Conservation (phyloP, 2,113 vertebrate species). For the Thymallus thymallus region DNA sequence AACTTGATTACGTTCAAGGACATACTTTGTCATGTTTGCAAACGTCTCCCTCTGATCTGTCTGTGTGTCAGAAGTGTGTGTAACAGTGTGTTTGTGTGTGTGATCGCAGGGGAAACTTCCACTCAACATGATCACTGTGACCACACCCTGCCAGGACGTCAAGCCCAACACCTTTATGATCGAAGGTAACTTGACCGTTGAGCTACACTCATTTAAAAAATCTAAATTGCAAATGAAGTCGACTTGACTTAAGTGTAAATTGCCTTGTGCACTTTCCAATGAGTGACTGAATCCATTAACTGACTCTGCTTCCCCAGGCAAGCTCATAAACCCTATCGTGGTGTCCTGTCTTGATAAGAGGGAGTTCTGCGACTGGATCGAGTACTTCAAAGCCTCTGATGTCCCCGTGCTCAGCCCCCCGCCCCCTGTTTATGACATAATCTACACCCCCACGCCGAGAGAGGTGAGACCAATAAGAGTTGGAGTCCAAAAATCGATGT, state of each 20-base stretch:
- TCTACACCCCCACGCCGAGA: slow-evolving; percentile 73
- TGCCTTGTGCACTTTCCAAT: slow-evolving; percentile 50
- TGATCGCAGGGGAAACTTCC: slow-evolving; percentile 89
- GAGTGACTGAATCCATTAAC: slow-evolving; percentile 48
- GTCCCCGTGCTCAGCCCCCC: slow-evolving; percentile 73
- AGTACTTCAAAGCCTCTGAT: slow-evolving; percentile 72
- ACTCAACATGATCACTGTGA: slow-evolving; percentile 85
- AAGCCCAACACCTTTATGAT: slow-evolving; percentile 87
- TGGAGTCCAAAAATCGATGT: no score
- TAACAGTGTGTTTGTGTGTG: slow-evolving; percentile 21
- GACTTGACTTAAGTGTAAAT: no score
- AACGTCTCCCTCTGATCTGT: no score
- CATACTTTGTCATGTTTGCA: neutral
- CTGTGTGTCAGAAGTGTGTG: neutral
- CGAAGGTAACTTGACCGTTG: slow-evolving; percentile 78
- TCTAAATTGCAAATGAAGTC: no score
- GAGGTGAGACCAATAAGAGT: slow-evolving; percentile 55
- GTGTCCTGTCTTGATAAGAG: slow-evolving; percentile 70
- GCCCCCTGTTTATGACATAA: slow-evolving; percentile 75
- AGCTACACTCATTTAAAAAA: no score
- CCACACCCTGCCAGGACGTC: slow-evolving; percentile 84
- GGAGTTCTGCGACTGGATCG: slow-evolving; percentile 76
- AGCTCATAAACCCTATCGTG: slow-evolving; percentile 80
- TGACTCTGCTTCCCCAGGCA: slow-evolving; percentile 67
- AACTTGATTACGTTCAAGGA: neutral